These are phyloP conservation scores for Malurus melanocephalus DNA, from an alignment of 2,113 vertebrate genomes.

Conservation along the genomic window DNA sequence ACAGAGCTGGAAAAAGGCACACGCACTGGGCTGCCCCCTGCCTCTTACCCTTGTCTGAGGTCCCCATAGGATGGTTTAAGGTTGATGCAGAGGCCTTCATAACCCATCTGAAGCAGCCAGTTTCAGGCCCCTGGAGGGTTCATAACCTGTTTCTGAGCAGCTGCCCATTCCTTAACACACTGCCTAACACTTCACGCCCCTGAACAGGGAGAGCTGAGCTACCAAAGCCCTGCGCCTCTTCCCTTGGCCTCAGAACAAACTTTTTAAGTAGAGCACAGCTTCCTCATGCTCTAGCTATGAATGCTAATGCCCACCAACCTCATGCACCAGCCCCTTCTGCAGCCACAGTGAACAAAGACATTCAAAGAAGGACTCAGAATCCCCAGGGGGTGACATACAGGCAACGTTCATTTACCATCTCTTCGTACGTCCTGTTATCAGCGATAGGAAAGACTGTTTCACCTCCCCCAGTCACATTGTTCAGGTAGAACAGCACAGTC, in stretches of 20 bases:
- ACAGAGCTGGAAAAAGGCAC: neutral
- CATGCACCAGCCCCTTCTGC: neutral
- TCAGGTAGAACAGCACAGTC: conserved; percentile 90
- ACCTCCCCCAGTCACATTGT: conserved; percentile 87
- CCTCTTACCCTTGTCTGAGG: neutral
- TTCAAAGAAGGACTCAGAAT: neutral
- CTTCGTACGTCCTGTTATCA: conserved; percentile 93
- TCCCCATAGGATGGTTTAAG: neutral
- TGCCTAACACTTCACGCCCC: neutral
- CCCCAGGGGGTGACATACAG: neutral
- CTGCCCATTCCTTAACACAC: neutral
- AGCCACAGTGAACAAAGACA: neutral
- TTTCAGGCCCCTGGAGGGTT: neutral
- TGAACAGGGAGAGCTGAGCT: neutral
- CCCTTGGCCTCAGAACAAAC: neutral
- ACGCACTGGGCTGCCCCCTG: neutral
- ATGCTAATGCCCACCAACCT: neutral
- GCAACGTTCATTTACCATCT: conserved; percentile 74
- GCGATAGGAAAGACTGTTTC: conserved; percentile 93
- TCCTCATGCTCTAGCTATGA: neutral
- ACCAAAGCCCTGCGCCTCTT: neutral
- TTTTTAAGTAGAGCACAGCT: rapidly evolving
- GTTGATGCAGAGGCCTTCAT: neutral
- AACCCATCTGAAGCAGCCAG: neutral
- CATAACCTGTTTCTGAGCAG: neutral